These are phyloP conservation scores for Porites lobata DNA, from an alignment of 92 coral and sea anemone genomes.

Conservation along the genomic window DNA sequence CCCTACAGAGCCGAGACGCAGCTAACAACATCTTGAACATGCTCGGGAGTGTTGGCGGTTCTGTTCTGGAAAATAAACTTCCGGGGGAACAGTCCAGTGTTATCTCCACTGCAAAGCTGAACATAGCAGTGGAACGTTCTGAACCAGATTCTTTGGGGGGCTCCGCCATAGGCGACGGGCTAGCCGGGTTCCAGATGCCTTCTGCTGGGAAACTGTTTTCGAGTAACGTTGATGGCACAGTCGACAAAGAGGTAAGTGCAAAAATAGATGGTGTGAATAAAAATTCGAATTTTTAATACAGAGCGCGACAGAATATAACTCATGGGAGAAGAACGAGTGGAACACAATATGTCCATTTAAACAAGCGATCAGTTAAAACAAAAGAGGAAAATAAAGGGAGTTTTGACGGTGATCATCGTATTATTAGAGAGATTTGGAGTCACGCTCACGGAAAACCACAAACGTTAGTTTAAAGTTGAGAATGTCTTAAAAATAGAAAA, in stretches of 20 bases:
- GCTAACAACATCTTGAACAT: conserved; percentile 49
- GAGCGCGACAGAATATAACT: too few relatives aligned
- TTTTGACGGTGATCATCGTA: too few relatives aligned
- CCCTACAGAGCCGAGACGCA: conserved; percentile 30
- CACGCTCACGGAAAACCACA: too few relatives aligned
- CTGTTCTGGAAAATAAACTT: conserved; percentile 51
- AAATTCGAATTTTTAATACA: too few relatives aligned
- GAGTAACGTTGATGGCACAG: not conserved
- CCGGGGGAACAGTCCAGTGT: conserved; percentile 50
- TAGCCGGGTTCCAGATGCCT: conserved; percentile 40
- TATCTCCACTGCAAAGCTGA: conserved; percentile 36
- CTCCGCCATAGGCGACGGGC: conserved; percentile 55
- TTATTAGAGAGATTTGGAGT: too few relatives aligned
- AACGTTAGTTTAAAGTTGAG: too few relatives aligned
- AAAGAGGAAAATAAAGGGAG: too few relatives aligned
- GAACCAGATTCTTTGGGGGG: conserved; percentile 39
- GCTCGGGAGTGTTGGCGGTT: conserved; percentile 51
- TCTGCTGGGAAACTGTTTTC: conserved; percentile 35
- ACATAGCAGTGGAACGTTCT: conserved; percentile 53
- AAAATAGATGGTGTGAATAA: too few relatives aligned
- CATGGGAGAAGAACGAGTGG: too few relatives aligned
- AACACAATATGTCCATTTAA: too few relatives aligned
- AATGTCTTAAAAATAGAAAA: too few relatives aligned
- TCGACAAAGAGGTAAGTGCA: conserved; percentile 29
- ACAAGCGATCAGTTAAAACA: too few relatives aligned